phyloP scores from a whole-genome alignment of 2,888 invertebrate species.

The Isotomurus palustris region DNA sequence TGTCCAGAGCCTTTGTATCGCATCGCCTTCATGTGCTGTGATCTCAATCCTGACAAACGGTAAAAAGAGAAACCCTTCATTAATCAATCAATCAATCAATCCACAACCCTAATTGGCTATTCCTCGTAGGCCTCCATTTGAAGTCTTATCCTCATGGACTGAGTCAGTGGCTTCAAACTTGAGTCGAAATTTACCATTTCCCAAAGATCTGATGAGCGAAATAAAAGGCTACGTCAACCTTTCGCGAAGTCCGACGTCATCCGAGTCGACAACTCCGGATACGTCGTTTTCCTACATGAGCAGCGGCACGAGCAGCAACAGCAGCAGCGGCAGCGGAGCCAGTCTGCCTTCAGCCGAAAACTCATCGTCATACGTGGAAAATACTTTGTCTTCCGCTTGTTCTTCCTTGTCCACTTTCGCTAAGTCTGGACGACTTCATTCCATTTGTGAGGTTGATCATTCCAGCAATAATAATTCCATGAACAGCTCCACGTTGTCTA shows the following conservation, averaged over 20 bases:
- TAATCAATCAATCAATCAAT: neutral
- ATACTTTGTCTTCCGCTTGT: conserved; percentile 44
- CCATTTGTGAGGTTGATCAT: conserved; percentile 46
- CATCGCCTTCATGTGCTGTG: conserved; percentile 84
- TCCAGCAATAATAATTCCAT: conserved; percentile 46
- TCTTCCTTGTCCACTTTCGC: conserved; percentile 44
- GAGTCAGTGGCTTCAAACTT: conserved; percentile 71
- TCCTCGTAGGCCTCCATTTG: conserved; percentile 72
- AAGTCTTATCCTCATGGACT: conserved; percentile 83
- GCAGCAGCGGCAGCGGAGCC: conserved; percentile 31
- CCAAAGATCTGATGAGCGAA: conserved; percentile 66
- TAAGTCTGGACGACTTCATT: conserved; percentile 45
- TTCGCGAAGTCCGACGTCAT: conserved; percentile 56
- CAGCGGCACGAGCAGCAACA: conserved; percentile 33
- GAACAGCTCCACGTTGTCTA: conserved; percentile 43
- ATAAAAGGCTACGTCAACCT: conserved; percentile 62
- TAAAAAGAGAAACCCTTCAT: conserved; percentile 47
- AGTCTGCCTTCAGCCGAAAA: conserved; percentile 38
- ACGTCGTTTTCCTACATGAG: conserved; percentile 48
- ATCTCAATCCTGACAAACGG: conserved; percentile 84
- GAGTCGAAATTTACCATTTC: conserved; percentile 60
- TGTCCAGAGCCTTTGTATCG: conserved; percentile 85
- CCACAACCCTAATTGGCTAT: neutral
- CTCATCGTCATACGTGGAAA: conserved; percentile 38
- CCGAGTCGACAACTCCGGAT: conserved; percentile 60